Conservation (phyloP, 53 echinoderm and acorn worm genomes). For the Luidia sarsii region DNA sequence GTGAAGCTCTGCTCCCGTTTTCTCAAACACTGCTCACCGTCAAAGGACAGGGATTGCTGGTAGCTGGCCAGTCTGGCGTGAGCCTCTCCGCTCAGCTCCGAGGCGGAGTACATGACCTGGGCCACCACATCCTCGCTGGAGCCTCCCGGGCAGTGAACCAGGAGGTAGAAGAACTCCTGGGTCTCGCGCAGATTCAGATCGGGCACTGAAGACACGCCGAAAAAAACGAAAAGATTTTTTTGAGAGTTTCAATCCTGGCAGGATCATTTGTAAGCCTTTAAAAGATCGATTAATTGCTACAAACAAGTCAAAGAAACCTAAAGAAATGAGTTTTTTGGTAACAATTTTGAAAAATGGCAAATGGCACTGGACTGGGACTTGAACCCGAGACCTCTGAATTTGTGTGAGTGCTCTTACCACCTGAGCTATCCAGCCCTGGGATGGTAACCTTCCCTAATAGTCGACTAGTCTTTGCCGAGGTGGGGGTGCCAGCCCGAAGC, state of each 20-base stretch:
- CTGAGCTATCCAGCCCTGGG: too few species aligned
- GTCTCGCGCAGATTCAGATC: conserved; percentile 61
- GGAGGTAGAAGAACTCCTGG: conserved; percentile 60
- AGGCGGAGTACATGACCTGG: conserved; percentile 45
- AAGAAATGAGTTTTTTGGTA: too few species aligned
- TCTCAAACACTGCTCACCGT: conserved; percentile 20
- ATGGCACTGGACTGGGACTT: too few species aligned
- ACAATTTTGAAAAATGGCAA: not conserved
- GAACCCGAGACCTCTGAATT: not conserved
- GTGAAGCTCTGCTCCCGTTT: too few species aligned
- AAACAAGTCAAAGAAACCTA: not conserved
- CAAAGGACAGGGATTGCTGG: conserved; percentile 20
- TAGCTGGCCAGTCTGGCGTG: conserved; percentile 38
- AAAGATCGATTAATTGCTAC: too few species aligned
- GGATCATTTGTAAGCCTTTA: too few species aligned
- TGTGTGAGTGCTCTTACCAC: not conserved
- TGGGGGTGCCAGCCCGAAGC: too few species aligned
- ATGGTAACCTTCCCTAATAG: too few species aligned
- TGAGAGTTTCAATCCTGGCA: too few species aligned
- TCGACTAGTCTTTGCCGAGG: too few species aligned
- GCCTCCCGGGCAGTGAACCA: conserved; percentile 48
- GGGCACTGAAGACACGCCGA: conserved; percentile 36
- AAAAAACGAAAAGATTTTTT: too few species aligned
- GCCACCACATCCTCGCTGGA: conserved; percentile 14
- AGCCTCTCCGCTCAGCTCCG: conserved; percentile 23